Base-by-base conservation (phyloP, 2,113 vertebrate genomes). In the Phyllopteryx taeniolatus region DNA sequence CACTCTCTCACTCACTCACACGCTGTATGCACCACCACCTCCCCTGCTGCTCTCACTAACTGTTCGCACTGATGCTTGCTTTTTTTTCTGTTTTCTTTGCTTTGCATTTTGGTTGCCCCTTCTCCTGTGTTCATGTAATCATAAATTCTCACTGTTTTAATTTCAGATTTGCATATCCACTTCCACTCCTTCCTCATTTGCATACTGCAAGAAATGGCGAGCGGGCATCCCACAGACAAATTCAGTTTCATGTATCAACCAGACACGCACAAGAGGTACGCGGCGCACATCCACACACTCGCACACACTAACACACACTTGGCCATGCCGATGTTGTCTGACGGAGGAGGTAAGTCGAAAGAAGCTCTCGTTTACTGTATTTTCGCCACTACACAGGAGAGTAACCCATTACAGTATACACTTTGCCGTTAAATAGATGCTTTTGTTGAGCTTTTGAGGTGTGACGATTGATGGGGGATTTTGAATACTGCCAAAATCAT, bases 81-180 rank as follows among this genome's bases (percentile, higher is more conserved):
- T 81, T 77, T 80, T 85, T 84, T 82, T 47, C 63, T 70, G 14
- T 75, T 79, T n/a, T 33, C 53, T 61, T 62, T 39, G 47, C 22
- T 33, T 49, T 74, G 42, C 54, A 42, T 43, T 44, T 71, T 13
- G 15, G 49, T 67, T 62, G 47, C 35, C 2, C 39, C 15, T 82
- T 75, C 78, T 84, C 75, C 61, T 88, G 83, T 87, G 84, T 90
- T 90, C 86, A 63, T 90, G 86, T 90, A 91, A 91, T 91, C 90
- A 90, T 91, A 88, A 90, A 83, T 85, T 91, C 87, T 91, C 80
- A 87, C 89, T 91, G 89, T 91, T 91, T 91, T 91, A 90, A 91
- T 91, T 91, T 91, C 90, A 91, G 90, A 91, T 91, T 91, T 91
- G 90, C 90, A 91, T 91, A 91, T 91, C 90, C 90, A 91, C 90